Conservation (phyloP, 1,140 invertebrate species). For the Pseudomyrmex cubaensis region DNA sequence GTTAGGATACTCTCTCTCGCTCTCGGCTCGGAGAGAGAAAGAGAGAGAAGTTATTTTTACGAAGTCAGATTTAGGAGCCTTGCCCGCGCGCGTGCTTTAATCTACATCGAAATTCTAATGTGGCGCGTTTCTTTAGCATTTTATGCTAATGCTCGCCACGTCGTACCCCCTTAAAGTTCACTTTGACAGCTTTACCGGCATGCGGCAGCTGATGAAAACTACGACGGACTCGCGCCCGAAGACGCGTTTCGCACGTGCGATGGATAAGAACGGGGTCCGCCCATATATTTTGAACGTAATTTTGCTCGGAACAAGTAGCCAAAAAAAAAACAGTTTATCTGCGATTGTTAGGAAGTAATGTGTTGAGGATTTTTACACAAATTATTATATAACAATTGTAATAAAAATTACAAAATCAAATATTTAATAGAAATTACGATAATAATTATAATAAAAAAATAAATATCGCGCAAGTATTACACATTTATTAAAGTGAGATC, state of each 20-base stretch:
- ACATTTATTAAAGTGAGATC: too few relatives aligned
- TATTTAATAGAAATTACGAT: too few relatives aligned
- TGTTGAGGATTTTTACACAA: background rate
- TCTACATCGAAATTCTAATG: conserved; percentile 69
- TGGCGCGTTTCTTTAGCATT: conserved; percentile 67
- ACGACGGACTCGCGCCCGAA: background rate
- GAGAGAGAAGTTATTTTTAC: conserved; percentile 56
- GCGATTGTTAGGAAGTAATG: background rate
- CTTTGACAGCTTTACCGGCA: conserved; percentile 56
- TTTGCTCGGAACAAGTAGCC: background rate
- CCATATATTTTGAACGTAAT: conserved; percentile 19
- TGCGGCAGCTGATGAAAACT: conserved; percentile 65
- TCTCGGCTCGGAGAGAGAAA: too few relatives aligned
- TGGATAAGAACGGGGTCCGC: background rate
- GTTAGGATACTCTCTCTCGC: conserved; percentile 33
- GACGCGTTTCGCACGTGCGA: conserved; percentile 39
- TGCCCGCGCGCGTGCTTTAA: conserved; percentile 59
- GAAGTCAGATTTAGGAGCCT: conserved; percentile 56
- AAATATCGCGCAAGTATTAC: too few relatives aligned
- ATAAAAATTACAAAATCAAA: too few relatives aligned
- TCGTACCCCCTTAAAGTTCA: conserved; percentile 57
- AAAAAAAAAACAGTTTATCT: background rate
- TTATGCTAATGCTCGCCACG: conserved; percentile 64
- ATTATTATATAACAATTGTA: too few relatives aligned
- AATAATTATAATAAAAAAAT: too few relatives aligned